Percentiles rank a stretch among this genome's conserved stretches.
Evolutionary conservation across 2,888 invertebrate species (phyloP).

Genomic region (Artemia sinica): DNA sequence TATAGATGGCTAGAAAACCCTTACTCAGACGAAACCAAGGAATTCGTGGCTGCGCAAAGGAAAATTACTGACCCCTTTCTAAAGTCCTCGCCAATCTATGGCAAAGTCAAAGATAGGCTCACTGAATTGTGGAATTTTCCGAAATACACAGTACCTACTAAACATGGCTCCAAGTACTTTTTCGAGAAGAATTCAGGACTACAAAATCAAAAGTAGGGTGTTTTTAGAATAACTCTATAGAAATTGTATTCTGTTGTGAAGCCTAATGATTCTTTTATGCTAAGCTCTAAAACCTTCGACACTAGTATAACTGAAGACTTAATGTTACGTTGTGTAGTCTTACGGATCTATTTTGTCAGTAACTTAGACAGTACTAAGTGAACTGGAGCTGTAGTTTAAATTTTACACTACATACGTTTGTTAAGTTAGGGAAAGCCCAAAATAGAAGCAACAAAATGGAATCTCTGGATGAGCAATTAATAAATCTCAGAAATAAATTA

Average conservation of each 20-base stretch:
- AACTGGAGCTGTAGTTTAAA: too few species aligned
- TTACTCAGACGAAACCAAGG: slow-evolving; percentile 71
- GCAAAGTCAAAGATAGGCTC: slow-evolving; percentile 54
- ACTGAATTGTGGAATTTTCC: slow-evolving; percentile 89
- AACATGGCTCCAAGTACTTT: slow-evolving; percentile 67
- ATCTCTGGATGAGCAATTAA: too few species aligned
- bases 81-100: slow-evolving; percentile 50
- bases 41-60: slow-evolving; percentile 79
- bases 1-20: slow-evolving; percentile 96
- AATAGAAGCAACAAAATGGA: too few species aligned
- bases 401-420: too few species aligned
- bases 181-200: slow-evolving; percentile 83
- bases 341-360: too few species aligned
- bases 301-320: too few species aligned
- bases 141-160: slow-evolving; percentile 74
- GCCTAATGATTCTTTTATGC: not conserved
- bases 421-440: too few species aligned
- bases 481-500: too few species aligned
- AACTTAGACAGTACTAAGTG: too few species aligned
- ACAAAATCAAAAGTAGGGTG: slow-evolving; percentile 72
- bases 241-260: not conserved
- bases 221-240: not conserved
- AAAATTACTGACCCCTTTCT: slow-evolving; percentile 68
- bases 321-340: too few species aligned
- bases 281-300: not conserved